Evolutionary conservation across 2,113 vertebrate genomes (phyloP), one percentile per base, ranked within the genome.

Genomic region (Urocolius indicus): DNA sequence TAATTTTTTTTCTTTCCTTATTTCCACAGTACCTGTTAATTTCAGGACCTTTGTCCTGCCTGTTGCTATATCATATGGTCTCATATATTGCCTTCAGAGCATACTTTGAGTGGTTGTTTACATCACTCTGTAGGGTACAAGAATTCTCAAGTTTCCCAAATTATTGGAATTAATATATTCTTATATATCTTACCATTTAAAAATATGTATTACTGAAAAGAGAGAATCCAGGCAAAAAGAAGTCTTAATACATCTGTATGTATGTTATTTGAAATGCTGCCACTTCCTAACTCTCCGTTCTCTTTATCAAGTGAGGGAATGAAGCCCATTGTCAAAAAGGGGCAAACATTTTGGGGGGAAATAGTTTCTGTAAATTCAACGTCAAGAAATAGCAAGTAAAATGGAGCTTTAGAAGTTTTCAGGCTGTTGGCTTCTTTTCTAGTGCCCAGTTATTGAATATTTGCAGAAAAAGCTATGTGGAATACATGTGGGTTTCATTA

Each of bases 31-130:
- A 59, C 23, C 19, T 76, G 1, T 67, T 63, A 74, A 34, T 71
- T 93, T 84, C 43, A 54, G 65, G 52, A 74, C n/a, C 61, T 87
- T 93, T 81, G 51, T 88, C 67, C 58, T 90, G 13, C 9, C 54
- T 82, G 20, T 16, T 72, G 63, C 45, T 86, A 1, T 62, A 30
- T 29, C 27, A 14, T 61, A 61, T 6, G 18, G 62, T 67, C 43
- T 81, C 12, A 4, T 15, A 32, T 36, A 5, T 71, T 91, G 32
- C 81, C 20, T 80, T 66, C 34, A 65, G 77, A 62, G 34, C 38
- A 15, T 57, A 24, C 17, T 13, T 45, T 72, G 74, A 67, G 24
- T 63, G 7, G 13, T 74, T 67, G 4, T 7, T 94, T 48, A 62
- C 27, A 21, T 63, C 51, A n/a, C 9, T 84, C 51, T 86, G 5